Percentiles rank a stretch among this genome's conserved stretches.
Evolutionary conservation across 2,797 vertebrate genomes (phyloP).

Genomic region (Oreonectes daqikongensis): DNA sequence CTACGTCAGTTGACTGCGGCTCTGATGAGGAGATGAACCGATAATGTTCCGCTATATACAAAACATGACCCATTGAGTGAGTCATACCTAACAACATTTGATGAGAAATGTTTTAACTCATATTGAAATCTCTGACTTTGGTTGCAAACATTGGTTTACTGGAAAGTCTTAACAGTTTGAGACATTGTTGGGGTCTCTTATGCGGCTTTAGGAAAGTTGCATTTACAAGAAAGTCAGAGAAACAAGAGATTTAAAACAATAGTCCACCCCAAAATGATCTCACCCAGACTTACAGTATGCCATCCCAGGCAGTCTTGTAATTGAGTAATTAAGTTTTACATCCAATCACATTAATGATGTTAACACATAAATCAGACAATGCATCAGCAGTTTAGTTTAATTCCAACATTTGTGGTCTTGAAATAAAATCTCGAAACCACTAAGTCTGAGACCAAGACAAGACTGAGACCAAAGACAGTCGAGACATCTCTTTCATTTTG

Average conservation of each 20-base stretch:
- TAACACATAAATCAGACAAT: too few species aligned
- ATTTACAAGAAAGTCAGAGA: not conserved
- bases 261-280: not conserved
- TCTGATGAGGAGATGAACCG: conserved; percentile 27
- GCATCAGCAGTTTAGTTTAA: too few species aligned
- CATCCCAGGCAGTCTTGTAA: too few species aligned
- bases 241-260: too few species aligned
- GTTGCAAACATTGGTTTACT: not conserved
- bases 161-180: not conserved
- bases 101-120: not conserved
- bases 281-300: too few species aligned
- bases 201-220: not conserved
- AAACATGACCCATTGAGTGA: not conserved
- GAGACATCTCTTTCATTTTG: too few species aligned
- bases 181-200: not conserved
- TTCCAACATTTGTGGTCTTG: too few species aligned
- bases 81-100: not conserved
- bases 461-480: too few species aligned
- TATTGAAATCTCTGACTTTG: not conserved
- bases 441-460: too few species aligned
- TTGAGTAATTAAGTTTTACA: too few species aligned
- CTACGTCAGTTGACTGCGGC: conserved; percentile 5
- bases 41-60: conserved; percentile 11
- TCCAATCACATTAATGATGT: too few species aligned
- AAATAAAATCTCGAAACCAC: too few species aligned